Evolutionary conservation across 2,888 invertebrate genomes (phyloP).

Genomic region (Xylota sylvarum): DNA sequence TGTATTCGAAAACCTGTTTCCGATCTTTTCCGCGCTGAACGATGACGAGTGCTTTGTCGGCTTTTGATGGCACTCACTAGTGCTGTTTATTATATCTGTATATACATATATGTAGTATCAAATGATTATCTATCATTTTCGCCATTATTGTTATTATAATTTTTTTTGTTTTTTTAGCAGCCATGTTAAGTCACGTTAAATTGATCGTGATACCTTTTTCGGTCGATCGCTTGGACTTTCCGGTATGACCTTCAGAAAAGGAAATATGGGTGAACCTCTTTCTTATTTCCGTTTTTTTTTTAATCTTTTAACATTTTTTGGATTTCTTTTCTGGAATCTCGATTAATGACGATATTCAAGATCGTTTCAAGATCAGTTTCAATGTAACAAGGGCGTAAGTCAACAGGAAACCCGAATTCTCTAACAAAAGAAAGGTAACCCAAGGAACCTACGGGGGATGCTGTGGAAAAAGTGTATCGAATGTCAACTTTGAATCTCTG

Average conservation of each 20-base stretch:
- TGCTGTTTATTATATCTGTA: neutral
- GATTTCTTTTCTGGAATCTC: neutral
- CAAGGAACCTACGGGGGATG: conserved; percentile 1
- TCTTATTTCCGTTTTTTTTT: neutral
- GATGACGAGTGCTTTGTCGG: conserved; percentile 27
- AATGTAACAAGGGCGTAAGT: conserved; percentile 1
- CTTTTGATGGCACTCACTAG: conserved; percentile 28
- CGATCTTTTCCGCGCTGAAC: conserved; percentile 36
- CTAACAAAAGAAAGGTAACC: conserved; percentile 10
- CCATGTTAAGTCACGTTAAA: conserved; percentile 22
- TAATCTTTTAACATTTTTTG: neutral
- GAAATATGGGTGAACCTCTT: conserved; percentile 29
- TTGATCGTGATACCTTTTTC: conserved; percentile 11
- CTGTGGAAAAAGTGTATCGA: conserved; percentile 48
- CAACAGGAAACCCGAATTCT: conserved; percentile 6
- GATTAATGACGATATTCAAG: neutral
- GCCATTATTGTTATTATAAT: too few relatives aligned
- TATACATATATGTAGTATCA: neutral
- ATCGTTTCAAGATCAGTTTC: neutral
- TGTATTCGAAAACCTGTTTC: conserved; percentile 54
- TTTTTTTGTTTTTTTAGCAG: conserved; percentile 8
- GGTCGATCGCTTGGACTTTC: conserved; percentile 26
- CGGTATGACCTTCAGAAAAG: conserved; percentile 29
- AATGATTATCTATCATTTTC: conserved; percentile 26
- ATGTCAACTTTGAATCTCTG: conserved; percentile 49